phyloP scores from a whole-genome alignment of 2,888 invertebrate species.

The Chymomyza procnemis region DNA sequence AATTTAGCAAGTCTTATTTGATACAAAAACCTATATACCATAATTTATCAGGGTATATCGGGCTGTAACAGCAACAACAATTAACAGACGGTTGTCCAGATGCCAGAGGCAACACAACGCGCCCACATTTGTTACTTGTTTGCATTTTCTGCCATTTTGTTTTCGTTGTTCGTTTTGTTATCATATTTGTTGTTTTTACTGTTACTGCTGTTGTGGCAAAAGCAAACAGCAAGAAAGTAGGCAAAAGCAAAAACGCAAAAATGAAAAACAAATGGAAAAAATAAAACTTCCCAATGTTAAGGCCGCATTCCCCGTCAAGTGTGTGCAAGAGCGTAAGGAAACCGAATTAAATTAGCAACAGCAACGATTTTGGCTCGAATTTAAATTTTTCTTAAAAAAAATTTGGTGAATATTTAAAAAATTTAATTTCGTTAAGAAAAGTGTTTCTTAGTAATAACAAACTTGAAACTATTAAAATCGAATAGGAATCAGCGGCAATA shows the following conservation, averaged over 20 bases:
- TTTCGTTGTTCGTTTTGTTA: background rate
- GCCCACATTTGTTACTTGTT: constrained; percentile 9
- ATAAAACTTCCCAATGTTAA: background rate
- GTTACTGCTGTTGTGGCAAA: background rate
- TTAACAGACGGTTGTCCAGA: background rate
- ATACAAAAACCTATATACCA: no score
- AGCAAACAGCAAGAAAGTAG: background rate
- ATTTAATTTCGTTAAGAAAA: no score
- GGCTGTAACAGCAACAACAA: background rate
- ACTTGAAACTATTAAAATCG: no score
- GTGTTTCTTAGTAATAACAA: no score
- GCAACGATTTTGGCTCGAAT: background rate
- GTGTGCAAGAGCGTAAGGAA: background rate
- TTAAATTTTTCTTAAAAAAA: no score
- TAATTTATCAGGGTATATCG: background rate
- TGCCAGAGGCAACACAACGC: background rate
- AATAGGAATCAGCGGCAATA: no score
- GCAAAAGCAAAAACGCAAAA: no score
- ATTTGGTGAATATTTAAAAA: no score
- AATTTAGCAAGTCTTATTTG: no score
- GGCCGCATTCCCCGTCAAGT: background rate
- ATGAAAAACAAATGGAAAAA: background rate
- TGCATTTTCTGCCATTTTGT: background rate
- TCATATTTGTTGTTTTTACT: background rate
- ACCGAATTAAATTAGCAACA: background rate